Base-by-base conservation (phyloP, 2,113 vertebrate genomes). In the Carettochelys insculpta region DNA sequence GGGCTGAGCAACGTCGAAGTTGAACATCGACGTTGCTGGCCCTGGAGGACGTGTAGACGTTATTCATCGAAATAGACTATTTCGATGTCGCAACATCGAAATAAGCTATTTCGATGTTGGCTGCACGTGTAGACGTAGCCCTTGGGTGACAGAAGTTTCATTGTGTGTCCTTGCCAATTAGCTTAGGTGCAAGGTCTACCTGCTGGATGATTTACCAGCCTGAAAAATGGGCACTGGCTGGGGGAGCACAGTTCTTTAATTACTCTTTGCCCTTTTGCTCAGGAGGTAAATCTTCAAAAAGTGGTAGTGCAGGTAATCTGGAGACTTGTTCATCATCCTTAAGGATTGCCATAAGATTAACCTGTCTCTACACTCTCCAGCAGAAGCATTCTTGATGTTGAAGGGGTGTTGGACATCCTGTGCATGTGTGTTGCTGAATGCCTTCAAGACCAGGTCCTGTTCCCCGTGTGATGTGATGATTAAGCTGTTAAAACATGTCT, bases 141-240 rank as follows among this genome's bases (percentile, higher is more conserved):
- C n/a, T 88, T 92, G n/a, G 51, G 48, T 25, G 86, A 61, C 31
- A 14, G 29, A 2, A 89, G 76, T 87, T 80, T 90, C 76, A 51
- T 90, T n/a, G 1, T 13, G 5, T 45, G 58, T 50, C 52, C 48
- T 56, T 87, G 80, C 53, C 53, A 51, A 84, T 68, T 34, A 1
- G 41, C 58, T 87, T 86, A 16, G 77, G 58, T 82, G 53, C 82
- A 91, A 68, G 94, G 80, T 43, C 52, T 86, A 87, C 86, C 86
- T 85, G 90, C 80, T 95, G 82, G 73, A 86, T 89, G 85, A 91
- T 94, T 92, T 83, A 83, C 51, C 45, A 89, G 73, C 77, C 48
- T 90, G 82, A 93, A 92, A 88, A 87, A 91, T 45, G 38, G 34
- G 45, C 88, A 11, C 43, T 82, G 77, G 81, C 52, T 82, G 51